Percentiles rank a stretch among this genome's conserved stretches.
These are phyloP conservation scores for Salminus brasiliensis DNA, from an alignment of 2,113 vertebrate genomes.

Conservation along the genomic window DNA sequence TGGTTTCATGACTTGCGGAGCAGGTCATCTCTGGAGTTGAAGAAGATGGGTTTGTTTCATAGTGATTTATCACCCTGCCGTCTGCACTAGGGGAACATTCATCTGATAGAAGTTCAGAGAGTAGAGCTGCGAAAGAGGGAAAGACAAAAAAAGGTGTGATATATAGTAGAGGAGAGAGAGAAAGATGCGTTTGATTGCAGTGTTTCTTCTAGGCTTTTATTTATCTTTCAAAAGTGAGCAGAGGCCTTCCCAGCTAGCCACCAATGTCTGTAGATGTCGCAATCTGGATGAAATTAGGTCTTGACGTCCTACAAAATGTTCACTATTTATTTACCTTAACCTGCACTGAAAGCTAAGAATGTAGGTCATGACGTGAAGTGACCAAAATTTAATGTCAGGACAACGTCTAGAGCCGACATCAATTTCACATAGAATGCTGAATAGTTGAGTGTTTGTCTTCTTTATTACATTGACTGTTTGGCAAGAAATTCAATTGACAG, in stretches of 20 bases:
- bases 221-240: neutral
- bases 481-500: neutral
- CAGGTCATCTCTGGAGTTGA: constrained; percentile 60
- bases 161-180: constrained; percentile 9
- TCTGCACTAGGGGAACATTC: constrained; percentile 40
- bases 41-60: constrained; percentile 64
- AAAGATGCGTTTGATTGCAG: constrained; percentile 48
- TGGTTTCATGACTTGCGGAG: constrained; percentile 57
- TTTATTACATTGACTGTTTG: neutral
- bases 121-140: neutral
- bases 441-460: neutral
- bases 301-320: too few species aligned
- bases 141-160: neutral
- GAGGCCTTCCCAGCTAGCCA: too few species aligned
- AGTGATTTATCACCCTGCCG: constrained; percentile 64
- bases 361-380: too few species aligned
- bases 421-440: too few species aligned
- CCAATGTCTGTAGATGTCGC: too few species aligned
- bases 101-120: constrained; percentile 37
- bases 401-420: too few species aligned
- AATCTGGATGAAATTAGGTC: too few species aligned
- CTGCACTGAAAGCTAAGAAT: too few species aligned
- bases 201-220: constrained; percentile 20
- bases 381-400: too few species aligned
- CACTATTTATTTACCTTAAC: too few species aligned